Evolutionary conservation across 2,797 vertebrate species (phyloP).

Genomic region (Loriculus beryllinus): DNA sequence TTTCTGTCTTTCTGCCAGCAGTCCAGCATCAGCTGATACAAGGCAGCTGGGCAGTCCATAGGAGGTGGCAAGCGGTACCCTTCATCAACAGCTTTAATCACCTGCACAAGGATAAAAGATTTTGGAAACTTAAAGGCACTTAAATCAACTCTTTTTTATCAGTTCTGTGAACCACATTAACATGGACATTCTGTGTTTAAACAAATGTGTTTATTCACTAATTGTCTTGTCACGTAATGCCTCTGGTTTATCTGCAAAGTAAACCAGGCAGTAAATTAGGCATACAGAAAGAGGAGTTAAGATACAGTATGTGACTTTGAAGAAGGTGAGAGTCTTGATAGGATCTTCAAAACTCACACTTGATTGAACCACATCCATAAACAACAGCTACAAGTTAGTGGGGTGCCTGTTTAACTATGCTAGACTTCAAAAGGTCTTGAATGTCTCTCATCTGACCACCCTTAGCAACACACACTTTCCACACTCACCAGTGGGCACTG

Average conservation of each 20-base stretch:
- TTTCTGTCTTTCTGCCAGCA: constrained; percentile 99
- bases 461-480: not conserved
- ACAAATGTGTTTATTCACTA: constrained; percentile 51
- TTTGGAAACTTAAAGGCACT: not conserved
- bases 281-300: not conserved
- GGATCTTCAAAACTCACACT: not conserved
- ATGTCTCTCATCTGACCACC: not conserved
- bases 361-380: not conserved
- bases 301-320: constrained; percentile 32
- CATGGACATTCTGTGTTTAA: constrained; percentile 19
- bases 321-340: constrained; percentile 37
- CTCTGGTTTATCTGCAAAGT: constrained; percentile 41
- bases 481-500: not conserved
- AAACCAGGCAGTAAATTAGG: constrained; percentile 37
- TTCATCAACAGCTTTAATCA: constrained; percentile 98
- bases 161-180: not conserved
- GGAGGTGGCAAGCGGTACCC: constrained; percentile 96
- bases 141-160: constrained; percentile 6
- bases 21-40: constrained; percentile 98
- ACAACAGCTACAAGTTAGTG: constrained; percentile 1
- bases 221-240: not conserved
- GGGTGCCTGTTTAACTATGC: not conserved
- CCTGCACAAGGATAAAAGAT: constrained; percentile 77
- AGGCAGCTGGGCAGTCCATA: constrained; percentile 97
- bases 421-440: not conserved